Percentiles rank a stretch among this genome's conserved stretches.
Conservation (phyloP, 2,888 invertebrate species). For the Choreutis nemorana region DNA sequence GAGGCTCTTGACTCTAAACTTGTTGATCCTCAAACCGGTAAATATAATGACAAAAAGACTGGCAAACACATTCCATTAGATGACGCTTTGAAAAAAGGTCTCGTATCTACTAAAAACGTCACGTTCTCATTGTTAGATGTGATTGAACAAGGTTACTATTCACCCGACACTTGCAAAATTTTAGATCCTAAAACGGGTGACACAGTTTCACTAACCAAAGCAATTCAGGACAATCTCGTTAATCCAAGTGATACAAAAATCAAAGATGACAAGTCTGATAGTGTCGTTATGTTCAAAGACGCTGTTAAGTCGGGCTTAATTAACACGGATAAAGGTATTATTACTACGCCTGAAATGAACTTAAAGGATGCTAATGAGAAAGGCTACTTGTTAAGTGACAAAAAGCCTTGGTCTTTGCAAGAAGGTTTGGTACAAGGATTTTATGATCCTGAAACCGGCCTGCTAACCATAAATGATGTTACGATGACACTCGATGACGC, state of each 20-base stretch:
- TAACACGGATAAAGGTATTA: conserved; percentile 73
- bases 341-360: conserved; percentile 74
- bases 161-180: conserved; percentile 75
- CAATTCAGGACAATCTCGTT: conserved; percentile 74
- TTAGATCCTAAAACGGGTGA: conserved; percentile 80
- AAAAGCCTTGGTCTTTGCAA: conserved; percentile 82
- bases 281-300: conserved; percentile 71
- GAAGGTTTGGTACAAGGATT: conserved; percentile 83
- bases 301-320: conserved; percentile 75
- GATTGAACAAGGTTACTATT: conserved; percentile 80
- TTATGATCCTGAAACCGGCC: conserved; percentile 78
- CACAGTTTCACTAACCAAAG: conserved; percentile 77
- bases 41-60: conserved; percentile 75
- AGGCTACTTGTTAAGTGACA: conserved; percentile 80
- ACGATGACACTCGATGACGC: conserved; percentile 78
- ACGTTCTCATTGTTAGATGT: conserved; percentile 77
- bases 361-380: conserved; percentile 83
- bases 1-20: conserved; percentile 77
- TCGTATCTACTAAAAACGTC: conserved; percentile 75
- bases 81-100: conserved; percentile 72
- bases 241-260: conserved; percentile 77
- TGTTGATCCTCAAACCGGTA: conserved; percentile 74
- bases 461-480: conserved; percentile 73
- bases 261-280: conserved; percentile 74
- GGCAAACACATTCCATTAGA: conserved; percentile 75